Percentiles rank a stretch among this genome's conserved stretches.
These are phyloP conservation scores for Limenitis camilla DNA, from an alignment of 2,888 invertebrate species.

Conservation along the genomic window DNA sequence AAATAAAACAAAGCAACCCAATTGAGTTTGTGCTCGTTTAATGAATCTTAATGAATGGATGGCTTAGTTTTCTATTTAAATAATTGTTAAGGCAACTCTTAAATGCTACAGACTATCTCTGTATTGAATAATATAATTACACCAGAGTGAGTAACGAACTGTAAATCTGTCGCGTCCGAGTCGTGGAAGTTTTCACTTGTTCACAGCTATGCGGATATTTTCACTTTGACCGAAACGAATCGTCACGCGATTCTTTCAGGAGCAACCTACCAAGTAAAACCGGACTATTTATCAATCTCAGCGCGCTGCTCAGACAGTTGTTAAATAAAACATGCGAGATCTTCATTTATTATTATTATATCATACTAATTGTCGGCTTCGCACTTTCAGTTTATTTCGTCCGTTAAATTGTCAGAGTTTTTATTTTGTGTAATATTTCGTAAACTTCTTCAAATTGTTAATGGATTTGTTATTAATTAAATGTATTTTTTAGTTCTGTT, in stretches of 20 bases:
- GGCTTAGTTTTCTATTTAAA: too few relatives aligned
- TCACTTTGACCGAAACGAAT: constrained; percentile 36
- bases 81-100: too few relatives aligned
- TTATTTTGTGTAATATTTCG: neutral
- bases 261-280: constrained; percentile 8
- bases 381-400: constrained; percentile 16
- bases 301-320: constrained; percentile 14
- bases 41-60: too few relatives aligned
- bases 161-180: constrained; percentile 15
- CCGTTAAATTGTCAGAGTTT: constrained; percentile 6
- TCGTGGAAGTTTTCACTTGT: constrained; percentile 39
- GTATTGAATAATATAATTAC: neutral
- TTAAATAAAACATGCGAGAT: constrained; percentile 19
- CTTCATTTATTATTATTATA: constrained; percentile 15
- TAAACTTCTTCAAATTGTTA: too few relatives aligned
- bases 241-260: constrained; percentile 36
- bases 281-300: constrained; percentile 18
- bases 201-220: constrained; percentile 38
- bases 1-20: too few relatives aligned
- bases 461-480: neutral
- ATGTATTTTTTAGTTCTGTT: too few relatives aligned
- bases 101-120: neutral
- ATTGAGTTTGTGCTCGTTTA: too few relatives aligned
- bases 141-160: neutral
- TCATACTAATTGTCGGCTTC: constrained; percentile 9